Evolutionary conservation across 2,113 vertebrate species (phyloP).

Genomic region (Leptosomus discolor): DNA sequence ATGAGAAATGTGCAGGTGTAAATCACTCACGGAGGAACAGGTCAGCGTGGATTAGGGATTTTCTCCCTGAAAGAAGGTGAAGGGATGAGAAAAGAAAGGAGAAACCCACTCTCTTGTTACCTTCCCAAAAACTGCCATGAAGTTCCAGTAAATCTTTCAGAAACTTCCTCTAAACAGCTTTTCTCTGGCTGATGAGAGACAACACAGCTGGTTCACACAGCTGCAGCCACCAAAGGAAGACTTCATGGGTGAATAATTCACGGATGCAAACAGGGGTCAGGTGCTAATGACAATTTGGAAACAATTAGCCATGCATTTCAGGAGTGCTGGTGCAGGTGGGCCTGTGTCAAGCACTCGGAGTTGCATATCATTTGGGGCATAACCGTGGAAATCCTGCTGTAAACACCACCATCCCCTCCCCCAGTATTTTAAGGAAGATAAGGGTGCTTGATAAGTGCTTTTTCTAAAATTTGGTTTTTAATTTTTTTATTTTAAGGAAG

Average conservation of each 20-base stretch:
- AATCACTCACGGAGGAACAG: not conserved
- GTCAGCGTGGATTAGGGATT: not conserved
- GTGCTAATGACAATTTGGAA: not conserved
- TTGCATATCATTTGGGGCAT: not conserved
- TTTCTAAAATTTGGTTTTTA: too few species aligned
- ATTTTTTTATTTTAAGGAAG: not conserved
- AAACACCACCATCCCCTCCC: not conserved
- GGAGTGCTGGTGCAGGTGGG: not conserved
- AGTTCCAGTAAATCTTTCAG: not conserved
- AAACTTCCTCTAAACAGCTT: not conserved
- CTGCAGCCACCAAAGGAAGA: not conserved
- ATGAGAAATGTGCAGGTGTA: not conserved
- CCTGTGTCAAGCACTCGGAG: rapidly evolving
- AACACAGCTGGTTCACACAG: not conserved
- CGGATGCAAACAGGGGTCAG: not conserved
- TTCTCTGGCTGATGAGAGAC: not conserved
- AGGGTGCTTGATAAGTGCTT: too few species aligned
- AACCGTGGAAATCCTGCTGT: not conserved
- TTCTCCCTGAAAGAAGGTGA: not conserved
- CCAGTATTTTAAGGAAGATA: not conserved
- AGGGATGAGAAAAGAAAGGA: not conserved
- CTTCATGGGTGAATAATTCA: not conserved
- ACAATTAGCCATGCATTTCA: not conserved
- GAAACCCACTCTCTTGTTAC: not conserved
- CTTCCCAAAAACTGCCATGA: not conserved